These are phyloP conservation scores for Cydia strobilella DNA, from an alignment of 1,140 invertebrate genomes.

Conservation along the genomic window DNA sequence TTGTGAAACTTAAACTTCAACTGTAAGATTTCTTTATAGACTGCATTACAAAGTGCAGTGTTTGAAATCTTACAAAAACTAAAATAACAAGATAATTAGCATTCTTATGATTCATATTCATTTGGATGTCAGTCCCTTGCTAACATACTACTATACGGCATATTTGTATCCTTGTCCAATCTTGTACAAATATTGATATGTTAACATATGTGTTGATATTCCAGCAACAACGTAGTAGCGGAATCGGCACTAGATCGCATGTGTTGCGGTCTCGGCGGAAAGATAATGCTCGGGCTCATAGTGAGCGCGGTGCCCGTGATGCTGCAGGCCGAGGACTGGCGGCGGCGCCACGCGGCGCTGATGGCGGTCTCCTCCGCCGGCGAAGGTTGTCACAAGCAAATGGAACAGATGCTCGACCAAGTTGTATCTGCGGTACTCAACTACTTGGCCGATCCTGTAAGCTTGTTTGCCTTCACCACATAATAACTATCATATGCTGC, in stretches of 20 bases:
- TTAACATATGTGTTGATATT: not conserved
- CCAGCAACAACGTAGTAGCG: slow-evolving; percentile 95
- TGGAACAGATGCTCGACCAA: slow-evolving; percentile 95
- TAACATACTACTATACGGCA: slow-evolving; percentile 46
- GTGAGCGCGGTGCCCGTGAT: slow-evolving; percentile 92
- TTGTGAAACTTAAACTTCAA: slow-evolving; percentile 1
- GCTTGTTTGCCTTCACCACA: slow-evolving; percentile 35
- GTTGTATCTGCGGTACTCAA: slow-evolving; percentile 95
- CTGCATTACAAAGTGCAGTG: slow-evolving; percentile 45
- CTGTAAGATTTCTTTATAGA: slow-evolving; percentile 54
- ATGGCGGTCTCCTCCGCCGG: slow-evolving; percentile 99
- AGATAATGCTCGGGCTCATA: slow-evolving; percentile 95
- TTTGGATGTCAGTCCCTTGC: slow-evolving; percentile 70
- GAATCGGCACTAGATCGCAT: slow-evolving; percentile 98
- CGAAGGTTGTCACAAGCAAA: slow-evolving; percentile 98
- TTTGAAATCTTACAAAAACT: slow-evolving; percentile 61
- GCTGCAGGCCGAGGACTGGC: slow-evolving; percentile 92
- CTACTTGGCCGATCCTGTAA: slow-evolving; percentile 90
- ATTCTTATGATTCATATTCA: slow-evolving; percentile 56
- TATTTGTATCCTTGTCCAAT: not conserved
- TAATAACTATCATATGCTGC: slow-evolving; percentile 13
- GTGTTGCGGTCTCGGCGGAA: slow-evolving; percentile 97
- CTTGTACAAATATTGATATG: slow-evolving; percentile 13
- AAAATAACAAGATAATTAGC: slow-evolving; percentile 71
- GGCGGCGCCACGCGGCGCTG: slow-evolving; percentile 95